phyloP scores from a whole-genome alignment of 2,797 vertebrate species.

The Eremophila alpestris region DNA sequence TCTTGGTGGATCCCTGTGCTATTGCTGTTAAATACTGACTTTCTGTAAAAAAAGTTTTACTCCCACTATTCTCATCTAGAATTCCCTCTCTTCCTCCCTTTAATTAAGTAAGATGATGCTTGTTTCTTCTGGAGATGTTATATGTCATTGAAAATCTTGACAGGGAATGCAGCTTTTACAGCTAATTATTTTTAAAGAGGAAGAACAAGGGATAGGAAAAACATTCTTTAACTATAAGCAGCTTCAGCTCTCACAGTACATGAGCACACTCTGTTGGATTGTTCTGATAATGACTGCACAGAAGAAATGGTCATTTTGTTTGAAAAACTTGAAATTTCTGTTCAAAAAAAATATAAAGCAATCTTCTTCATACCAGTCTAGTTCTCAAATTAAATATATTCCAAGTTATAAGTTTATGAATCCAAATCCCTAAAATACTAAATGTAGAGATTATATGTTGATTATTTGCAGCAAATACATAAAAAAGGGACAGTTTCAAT shows the following conservation, averaged over 20 bases:
- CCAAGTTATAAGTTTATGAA: not conserved
- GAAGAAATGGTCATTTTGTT: not conserved
- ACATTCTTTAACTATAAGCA: not conserved
- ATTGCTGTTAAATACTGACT: not conserved
- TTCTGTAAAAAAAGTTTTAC: not conserved
- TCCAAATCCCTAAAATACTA: not conserved
- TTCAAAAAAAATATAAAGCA: not conserved
- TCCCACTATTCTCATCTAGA: not conserved
- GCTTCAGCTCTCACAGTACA: not conserved
- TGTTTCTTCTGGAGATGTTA: slow-evolving; percentile 15
- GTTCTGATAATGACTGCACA: not conserved
- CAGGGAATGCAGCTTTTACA: not conserved
- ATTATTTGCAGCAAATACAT: not conserved
- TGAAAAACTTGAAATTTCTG: not conserved
- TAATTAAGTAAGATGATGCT: not conserved
- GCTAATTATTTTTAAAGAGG: slow-evolving; percentile 2
- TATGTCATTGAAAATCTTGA: not conserved
- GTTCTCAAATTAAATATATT: not conserved
- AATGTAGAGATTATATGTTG: not conserved
- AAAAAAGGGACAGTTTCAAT: not conserved
- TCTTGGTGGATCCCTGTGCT: not conserved
- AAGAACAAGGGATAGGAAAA: not conserved
- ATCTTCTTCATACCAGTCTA: not conserved
- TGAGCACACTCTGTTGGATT: slow-evolving; percentile 58
- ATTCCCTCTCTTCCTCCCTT: not conserved